Base-by-base conservation (phyloP, 1,140 invertebrate species). In the Apocrypta bakeri region DNA sequence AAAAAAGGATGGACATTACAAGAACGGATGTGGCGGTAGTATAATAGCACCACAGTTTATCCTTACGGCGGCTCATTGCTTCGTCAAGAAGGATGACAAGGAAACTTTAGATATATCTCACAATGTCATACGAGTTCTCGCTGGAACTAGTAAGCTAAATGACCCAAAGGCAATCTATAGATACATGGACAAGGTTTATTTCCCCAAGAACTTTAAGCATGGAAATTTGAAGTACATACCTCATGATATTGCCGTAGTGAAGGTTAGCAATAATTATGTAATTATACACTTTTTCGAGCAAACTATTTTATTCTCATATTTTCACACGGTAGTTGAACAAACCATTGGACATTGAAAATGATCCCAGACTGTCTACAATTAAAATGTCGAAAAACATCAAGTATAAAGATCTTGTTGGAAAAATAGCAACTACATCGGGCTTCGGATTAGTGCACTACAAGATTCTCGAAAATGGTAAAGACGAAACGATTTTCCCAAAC, bases 61-160 rank as follows among this genome's bases (percentile, higher is more conserved):
- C 7, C 87, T 93, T 29, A 93, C 92, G 9, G 92, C 92, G 3
- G 92, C 92, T 7, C 92, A 93, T 83, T 93, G 92, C 83, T 85
- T 93, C 25, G 14, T 64, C 3, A 76, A 66, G 37, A 64, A n/a
- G 31, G n/a, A 75, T 24, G 48, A 56, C 48, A 27, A 21, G n/a
- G 3, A 14, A 31, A 31, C 63, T 4, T 37, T 56, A n/a, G 68
- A 71, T 17, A 14, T 33, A 21, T 56, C 27, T 12, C 14, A 31
- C 4, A 29, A 17, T 25, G 14, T 31, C 27, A 31, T 75, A 11
- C 24, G 29, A 29, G 63, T 75, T 63, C 6, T 63, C 11, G 73
- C 73, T 21, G 73, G 42, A 29, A 75, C 48, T 11, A 75, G 31
- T 63, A 27, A 21, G 3, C 17, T 31, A 2, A n/a, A 75, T 40